Percentiles rank a stretch among this genome's conserved stretches.
phyloP scores from a whole-genome alignment of 2,797 vertebrate genomes.

The Ptychadena robeensis region DNA sequence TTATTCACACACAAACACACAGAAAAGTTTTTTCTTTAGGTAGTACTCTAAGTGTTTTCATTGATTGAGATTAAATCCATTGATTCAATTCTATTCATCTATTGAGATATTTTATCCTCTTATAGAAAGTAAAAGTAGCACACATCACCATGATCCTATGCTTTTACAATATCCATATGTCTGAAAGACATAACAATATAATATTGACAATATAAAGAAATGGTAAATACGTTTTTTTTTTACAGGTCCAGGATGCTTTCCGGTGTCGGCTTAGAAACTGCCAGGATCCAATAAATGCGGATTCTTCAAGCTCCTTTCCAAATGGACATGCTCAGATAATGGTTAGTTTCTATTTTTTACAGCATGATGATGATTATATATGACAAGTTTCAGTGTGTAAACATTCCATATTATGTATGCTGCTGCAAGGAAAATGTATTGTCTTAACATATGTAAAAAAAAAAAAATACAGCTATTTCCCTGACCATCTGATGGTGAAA shows the following conservation, averaged over 20 bases:
- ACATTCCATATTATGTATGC: neutral
- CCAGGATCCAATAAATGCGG: slow-evolving; percentile 94
- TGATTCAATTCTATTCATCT: no score
- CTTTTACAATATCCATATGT: no score
- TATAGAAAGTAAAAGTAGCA: neutral
- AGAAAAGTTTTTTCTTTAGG: no score
- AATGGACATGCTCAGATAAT: slow-evolving; percentile 99
- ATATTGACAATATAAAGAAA: no score
- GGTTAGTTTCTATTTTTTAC: slow-evolving; percentile 78
- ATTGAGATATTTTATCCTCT: neutral
- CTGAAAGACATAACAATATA: no score
- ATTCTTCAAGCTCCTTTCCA: slow-evolving; percentile 96
- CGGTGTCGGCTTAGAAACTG: slow-evolving; percentile 97
- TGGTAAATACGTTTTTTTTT: slow-evolving; percentile 36
- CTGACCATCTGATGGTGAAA: no score
- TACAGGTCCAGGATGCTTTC: slow-evolving; percentile 96
- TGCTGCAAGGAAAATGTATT: neutral
- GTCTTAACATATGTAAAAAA: neutral
- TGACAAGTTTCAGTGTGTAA: neutral
- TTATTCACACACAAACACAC: no score
- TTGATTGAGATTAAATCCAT: no score
- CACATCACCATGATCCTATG: neutral
- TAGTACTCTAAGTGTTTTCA: no score
- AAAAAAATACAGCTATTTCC: no score
- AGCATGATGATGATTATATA: neutral